Evolutionary conservation across 2,888 invertebrate species (phyloP), one percentile per base, ranked within the genome.

Genomic region (Xestia ashworthii): DNA sequence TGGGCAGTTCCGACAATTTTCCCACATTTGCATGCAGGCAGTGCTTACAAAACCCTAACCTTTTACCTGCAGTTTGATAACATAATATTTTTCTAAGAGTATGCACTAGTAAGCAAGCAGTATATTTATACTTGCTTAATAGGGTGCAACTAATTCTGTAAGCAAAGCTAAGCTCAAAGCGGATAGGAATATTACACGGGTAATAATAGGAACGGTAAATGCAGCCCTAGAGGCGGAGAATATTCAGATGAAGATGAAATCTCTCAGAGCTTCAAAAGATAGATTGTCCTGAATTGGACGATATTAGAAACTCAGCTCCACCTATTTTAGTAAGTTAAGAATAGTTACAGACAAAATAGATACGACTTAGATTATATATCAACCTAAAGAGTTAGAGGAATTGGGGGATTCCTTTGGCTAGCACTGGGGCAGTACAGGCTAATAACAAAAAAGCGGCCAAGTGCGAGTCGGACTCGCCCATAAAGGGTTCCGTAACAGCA

Each of bases 201-300:
- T 53, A 64, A 53, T 79, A 79, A 62, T 46, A 80, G 14, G 53
- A 46, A 62, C 12, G 22, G 16, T n/a, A 62, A 25, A 79, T 53
- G 25, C 32, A 79, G 62, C 22, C 6, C 1, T 16, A 6, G 60
- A 44, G 16, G 14, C 25, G 12, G 53, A 48, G 32, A 50, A 44
- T 32, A 41, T 62, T 25, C 22, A 22, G 22, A 38, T 55, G 14
- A 16, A 60, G 12, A 77, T n/a, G 9, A 53, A 53, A 53, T 25
- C n/a, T 41, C 58, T 78, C 14, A 46, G 1, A 50, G 22, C 25
- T 60, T 16, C 32, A 14, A 50, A 32, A 58, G 19, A 50, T 32
- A 69, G 32, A n/a, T 53, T 78, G 44, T 5, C n/a, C n/a, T 62
- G 5, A 32, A 50, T 69, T 50, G n/a, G 2, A 11, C 8, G 3